A percentile compares a stretch with the other conserved stretches of the same genome.
Conservation (phyloP, 1,140 invertebrate genomes). For the Galendromus occidentalis region DNA sequence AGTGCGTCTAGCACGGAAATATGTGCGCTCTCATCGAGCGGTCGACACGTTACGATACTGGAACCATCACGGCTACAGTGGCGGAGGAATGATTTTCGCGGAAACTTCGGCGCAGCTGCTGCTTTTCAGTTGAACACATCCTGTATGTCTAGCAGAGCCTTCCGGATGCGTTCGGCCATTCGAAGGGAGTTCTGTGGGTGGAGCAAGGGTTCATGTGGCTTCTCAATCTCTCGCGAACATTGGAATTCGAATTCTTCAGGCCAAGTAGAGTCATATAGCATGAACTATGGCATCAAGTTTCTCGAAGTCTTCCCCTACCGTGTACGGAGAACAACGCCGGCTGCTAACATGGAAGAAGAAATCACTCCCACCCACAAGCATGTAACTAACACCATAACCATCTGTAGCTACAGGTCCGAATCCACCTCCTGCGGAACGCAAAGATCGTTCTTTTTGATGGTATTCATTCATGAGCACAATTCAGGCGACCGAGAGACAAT, state of each 20-base stretch:
- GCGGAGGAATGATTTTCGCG: no score
- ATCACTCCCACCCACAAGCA: conserved; percentile 84
- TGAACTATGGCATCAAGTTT: no score
- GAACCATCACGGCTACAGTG: no score
- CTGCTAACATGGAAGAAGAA: conserved; percentile 94
- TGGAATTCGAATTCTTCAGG: not conserved
- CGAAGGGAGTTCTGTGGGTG: not conserved
- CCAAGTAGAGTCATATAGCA: conserved; percentile 9
- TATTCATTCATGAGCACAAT: no score
- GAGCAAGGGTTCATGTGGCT: not conserved
- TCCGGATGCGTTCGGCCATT: not conserved
- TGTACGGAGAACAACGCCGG: conserved; percentile 65
- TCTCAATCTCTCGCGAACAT: no score
- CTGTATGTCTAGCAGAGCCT: not conserved
- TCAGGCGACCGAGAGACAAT: no score
- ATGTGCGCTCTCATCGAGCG: no score
- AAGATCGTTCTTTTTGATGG: no score
- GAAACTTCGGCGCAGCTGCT: no score
- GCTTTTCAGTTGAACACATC: not conserved
- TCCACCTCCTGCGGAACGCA: not conserved
- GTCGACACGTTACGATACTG: no score
- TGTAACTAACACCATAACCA: conserved; percentile 95
- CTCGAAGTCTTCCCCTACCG: conserved; percentile 53
- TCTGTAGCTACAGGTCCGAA: conserved; percentile 49
- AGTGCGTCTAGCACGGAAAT: no score